Percentiles rank a stretch among this genome's conserved stretches.
phyloP scores from a whole-genome alignment of 2,888 invertebrate species.

The Deilephila porcellus region DNA sequence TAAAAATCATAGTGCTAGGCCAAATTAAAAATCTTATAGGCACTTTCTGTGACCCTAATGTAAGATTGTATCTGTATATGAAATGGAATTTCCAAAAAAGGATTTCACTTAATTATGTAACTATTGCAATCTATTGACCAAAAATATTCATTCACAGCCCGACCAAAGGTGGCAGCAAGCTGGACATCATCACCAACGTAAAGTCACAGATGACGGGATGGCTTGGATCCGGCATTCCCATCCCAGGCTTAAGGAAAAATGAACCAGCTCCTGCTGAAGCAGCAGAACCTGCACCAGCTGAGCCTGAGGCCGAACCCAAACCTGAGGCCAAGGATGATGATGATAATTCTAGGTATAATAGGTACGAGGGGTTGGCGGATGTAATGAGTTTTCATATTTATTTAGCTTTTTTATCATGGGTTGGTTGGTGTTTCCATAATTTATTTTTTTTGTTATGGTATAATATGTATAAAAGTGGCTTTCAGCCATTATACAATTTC shows the following conservation, averaged over 20 bases:
- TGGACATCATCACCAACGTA: constrained; percentile 94
- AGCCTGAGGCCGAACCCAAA: constrained; percentile 73
- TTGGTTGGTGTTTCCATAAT: constrained; percentile 27
- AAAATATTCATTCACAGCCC: constrained; percentile 81
- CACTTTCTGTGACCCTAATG: no score
- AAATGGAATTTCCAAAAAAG: not conserved
- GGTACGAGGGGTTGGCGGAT: constrained; percentile 87
- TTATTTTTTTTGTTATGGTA: not conserved
- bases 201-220: constrained; percentile 95
- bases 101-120: not conserved
- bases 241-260: constrained; percentile 90
- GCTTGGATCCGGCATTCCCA: constrained; percentile 90
- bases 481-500: not conserved
- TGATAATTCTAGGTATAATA: constrained; percentile 94
- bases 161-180: constrained; percentile 88
- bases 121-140: not conserved
- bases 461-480: not conserved
- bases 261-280: constrained; percentile 82
- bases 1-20: no score
- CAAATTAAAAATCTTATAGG: no score
- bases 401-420: constrained; percentile 1
- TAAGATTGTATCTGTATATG: no score
- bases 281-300: constrained; percentile 71
- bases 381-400: constrained; percentile 68
- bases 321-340: constrained; percentile 89